Base-by-base conservation (phyloP, 2,113 vertebrate species). In the Greenwoodochromis staneri region DNA sequence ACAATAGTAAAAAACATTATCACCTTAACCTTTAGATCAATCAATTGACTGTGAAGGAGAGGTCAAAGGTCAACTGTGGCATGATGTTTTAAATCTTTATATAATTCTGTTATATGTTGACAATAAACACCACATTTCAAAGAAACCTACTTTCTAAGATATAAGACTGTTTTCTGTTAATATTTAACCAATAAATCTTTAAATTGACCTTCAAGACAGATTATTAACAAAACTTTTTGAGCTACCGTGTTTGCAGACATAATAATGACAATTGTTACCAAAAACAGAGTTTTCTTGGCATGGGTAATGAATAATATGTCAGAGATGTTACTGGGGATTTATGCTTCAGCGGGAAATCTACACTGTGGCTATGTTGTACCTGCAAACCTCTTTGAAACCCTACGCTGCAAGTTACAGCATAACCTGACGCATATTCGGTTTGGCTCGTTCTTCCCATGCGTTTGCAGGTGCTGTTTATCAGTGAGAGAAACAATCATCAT, bases 381-480 rank as follows among this genome's bases (percentile, higher is more conserved):
- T 69, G 61, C 61, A 69, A 69, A 21, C 34, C 19, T 69, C 61
- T 69, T 38, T 69, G 61, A 69, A 69, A 69, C 61, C 34, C 61
- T 69, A 69, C 19, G 34, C 34, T 69, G 61, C 61, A 69, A 69
- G 61, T 69, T 69, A 69, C 61, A 69, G 7, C 61, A 38, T 13
- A 2, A 21, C 34, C 61, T 69, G 61, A 69, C 4, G 11, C 34
- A 38, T 21, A 69, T 38, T 21, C 19, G 19, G 4, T 66, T 66
- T 38, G 61, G 61, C 34, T 38, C 2, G 34, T 1, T 21, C 61
- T 38, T 61, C 45, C 45, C 14, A 16, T 47, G 45, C 2, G 7
- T 47, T 47, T 47, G 45, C 14, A 16, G 14, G 14, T 53, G 34
- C 4, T 13, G 21, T 38, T 69, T 38, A 38, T 38, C 61, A 38